phyloP scores from a whole-genome alignment of 2,888 invertebrate genomes.

The Lingula anatina region DNA sequence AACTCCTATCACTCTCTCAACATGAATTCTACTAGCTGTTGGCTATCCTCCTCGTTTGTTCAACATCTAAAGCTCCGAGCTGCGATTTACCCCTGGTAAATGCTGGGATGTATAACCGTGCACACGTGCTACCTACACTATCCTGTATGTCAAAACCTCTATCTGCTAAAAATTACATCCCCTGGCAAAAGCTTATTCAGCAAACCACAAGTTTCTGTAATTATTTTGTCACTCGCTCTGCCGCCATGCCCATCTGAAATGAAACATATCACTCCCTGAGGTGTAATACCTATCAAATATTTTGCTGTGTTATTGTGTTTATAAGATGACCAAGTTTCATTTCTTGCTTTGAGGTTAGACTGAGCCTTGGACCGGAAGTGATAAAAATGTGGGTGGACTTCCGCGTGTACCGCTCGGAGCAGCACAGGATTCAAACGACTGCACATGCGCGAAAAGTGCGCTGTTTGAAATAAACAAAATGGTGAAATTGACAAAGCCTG shows the following conservation, averaged over 20 bases:
- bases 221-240: conserved; percentile 7
- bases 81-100: conserved; percentile 10
- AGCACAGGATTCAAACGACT: too few species aligned
- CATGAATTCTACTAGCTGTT: conserved; percentile 8
- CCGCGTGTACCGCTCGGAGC: too few species aligned
- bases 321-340: conserved; percentile 11
- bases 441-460: too few species aligned
- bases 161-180: conserved; percentile 11
- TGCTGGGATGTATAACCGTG: conserved; percentile 5
- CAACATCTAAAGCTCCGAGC: conserved; percentile 6
- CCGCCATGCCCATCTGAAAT: conserved; percentile 7
- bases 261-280: background rate
- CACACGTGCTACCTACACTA: conserved; percentile 3
- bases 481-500: too few species aligned
- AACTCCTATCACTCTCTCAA: conserved; percentile 2
- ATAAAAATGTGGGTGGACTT: too few species aligned
- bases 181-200: conserved; percentile 4
- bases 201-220: conserved; percentile 8
- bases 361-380: too few species aligned
- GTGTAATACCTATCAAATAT: background rate
- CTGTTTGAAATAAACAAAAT: too few species aligned
- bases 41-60: conserved; percentile 6
- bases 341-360: conserved; percentile 8
- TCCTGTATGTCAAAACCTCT: conserved; percentile 9
- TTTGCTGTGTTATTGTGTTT: conserved; percentile 4